These are phyloP conservation scores for Saiga tatarica DNA, from an alignment of 2,113 vertebrate genomes.

Conservation along the genomic window DNA sequence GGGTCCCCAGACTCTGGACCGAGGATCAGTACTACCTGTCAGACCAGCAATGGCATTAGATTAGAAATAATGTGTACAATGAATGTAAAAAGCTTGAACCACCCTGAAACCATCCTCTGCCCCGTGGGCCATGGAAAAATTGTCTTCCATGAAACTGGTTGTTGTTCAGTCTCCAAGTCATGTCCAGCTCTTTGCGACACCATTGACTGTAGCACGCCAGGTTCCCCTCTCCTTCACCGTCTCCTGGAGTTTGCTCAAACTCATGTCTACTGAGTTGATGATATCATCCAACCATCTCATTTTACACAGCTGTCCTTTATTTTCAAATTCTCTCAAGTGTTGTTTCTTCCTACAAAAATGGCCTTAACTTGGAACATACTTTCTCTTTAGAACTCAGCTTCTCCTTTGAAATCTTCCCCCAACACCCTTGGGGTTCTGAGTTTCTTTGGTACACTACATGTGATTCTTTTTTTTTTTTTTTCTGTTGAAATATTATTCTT, in stretches of 20 bases:
- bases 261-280: background rate
- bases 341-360: background rate
- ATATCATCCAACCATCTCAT: background rate
- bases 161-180: background rate
- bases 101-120: background rate
- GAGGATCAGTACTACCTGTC: background rate
- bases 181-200: background rate
- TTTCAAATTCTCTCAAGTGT: background rate
- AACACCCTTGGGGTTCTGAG: background rate
- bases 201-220: background rate
- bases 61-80: background rate
- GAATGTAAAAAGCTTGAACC: background rate
- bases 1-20: background rate
- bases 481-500: background rate
- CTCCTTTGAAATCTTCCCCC: background rate
- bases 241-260: background rate
- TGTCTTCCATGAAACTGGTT: background rate
- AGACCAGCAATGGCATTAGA: background rate
- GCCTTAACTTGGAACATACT: background rate
- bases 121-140: background rate
- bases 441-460: background rate
- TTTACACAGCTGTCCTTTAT: background rate
- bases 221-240: background rate
- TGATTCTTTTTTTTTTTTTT: background rate
- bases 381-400: background rate